Evolutionary conservation across 2,113 vertebrate species (phyloP).

Genomic region (Phrynocephalus versicolor): DNA sequence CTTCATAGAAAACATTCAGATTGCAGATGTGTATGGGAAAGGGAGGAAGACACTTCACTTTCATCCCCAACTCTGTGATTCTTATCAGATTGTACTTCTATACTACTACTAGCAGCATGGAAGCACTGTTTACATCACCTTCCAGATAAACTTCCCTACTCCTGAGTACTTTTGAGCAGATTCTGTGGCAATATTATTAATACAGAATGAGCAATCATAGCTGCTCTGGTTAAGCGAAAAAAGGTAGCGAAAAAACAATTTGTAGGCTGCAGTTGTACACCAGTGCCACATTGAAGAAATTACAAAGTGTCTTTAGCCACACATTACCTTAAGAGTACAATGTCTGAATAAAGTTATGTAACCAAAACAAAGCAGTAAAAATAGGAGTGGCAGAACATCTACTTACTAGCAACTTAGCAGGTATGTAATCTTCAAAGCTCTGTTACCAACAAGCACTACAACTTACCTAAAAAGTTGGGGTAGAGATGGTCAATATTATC

Average conservation of each 20-base stretch:
- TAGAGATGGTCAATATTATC: conserved; percentile 98
- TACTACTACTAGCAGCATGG: background rate
- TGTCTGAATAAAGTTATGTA: background rate
- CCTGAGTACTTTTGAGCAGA: too few relatives aligned
- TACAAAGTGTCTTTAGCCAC: background rate
- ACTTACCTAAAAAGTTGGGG: conserved; percentile 97
- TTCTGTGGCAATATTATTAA: too few relatives aligned
- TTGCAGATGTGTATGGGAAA: too few relatives aligned
- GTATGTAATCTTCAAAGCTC: background rate
- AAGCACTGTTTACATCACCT: background rate
- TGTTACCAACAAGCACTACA: conserved; percentile 11
- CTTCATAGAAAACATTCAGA: too few relatives aligned
- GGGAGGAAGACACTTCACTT: background rate
- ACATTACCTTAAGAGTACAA: background rate
- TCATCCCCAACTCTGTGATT: background rate
- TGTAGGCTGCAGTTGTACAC: background rate
- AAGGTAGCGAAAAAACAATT: background rate
- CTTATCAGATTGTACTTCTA: background rate
- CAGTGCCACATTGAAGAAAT: background rate
- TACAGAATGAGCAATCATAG: background rate
- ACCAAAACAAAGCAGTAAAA: conserved; percentile 10
- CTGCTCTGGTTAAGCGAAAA: background rate
- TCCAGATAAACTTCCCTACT: too few relatives aligned
- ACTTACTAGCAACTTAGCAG: background rate
- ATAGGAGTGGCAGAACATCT: conserved; percentile 1